phyloP scores from a whole-genome alignment of 2,113 vertebrate genomes.

The Hippolais icterina region DNA sequence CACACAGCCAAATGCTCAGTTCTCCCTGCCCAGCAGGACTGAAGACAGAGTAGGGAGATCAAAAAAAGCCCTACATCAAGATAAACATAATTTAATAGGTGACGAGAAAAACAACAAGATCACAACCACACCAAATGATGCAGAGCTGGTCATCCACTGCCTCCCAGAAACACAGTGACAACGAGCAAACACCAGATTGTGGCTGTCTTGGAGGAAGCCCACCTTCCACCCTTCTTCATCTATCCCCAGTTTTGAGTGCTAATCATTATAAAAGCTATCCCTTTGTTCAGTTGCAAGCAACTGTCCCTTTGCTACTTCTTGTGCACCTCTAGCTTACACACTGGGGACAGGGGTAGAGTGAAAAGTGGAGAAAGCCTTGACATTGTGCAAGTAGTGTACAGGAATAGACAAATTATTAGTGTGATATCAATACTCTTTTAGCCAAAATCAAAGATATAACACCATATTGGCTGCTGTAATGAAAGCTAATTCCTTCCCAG shows the following conservation, averaged over 20 bases:
- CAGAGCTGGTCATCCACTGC: background rate
- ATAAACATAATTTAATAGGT: background rate
- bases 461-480: background rate
- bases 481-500: background rate
- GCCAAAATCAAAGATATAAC: background rate
- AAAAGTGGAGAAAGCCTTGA: background rate
- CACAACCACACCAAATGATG: background rate
- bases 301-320: background rate
- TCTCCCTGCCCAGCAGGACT: background rate
- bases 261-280: background rate
- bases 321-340: fast-evolving
- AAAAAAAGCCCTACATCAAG: background rate
- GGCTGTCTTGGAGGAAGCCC: background rate
- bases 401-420: background rate
- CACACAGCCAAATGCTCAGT: fast-evolving
- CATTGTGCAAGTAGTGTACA: background rate
- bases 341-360: background rate
- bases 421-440: background rate
- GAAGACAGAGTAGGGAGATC: background rate
- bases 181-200: background rate
- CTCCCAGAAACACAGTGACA: background rate
- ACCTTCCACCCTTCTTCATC: background rate
- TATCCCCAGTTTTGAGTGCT: background rate
- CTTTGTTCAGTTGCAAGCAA: background rate
- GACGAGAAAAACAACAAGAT: background rate